Conservation (phyloP, 2,888 invertebrate species). For the Idaea dimidiata region DNA sequence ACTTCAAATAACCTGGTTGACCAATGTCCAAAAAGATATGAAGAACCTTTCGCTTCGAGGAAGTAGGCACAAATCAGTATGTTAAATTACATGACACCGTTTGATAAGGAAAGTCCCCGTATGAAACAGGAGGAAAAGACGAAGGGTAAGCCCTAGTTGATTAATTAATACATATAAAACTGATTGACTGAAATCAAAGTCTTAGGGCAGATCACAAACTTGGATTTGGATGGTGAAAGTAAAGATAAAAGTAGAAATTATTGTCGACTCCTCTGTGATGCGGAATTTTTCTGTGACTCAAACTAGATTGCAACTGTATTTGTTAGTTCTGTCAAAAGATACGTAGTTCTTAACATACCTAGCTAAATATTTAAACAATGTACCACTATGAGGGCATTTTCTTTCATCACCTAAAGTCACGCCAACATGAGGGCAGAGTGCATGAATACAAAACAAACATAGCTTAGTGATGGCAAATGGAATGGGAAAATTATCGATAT, state of each 20-base stretch:
- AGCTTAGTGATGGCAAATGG: neutral
- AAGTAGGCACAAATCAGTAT: no score
- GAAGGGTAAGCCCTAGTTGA: no score
- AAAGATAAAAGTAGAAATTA: neutral
- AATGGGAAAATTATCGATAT: neutral
- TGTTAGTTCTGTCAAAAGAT: neutral
- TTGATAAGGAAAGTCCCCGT: no score
- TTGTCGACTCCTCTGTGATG: neutral
- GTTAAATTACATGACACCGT: no score
- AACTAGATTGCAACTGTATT: neutral
- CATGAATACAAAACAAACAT: constrained; percentile 7
- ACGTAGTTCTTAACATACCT: constrained; percentile 2
- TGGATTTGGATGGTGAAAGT: no score
- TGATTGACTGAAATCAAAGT: no score
- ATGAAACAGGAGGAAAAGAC: no score
- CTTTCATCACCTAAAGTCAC: constrained; percentile 18
- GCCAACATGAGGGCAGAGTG: constrained; percentile 18
- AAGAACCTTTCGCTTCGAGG: no score
- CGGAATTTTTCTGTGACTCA: neutral
- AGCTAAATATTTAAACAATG: neutral
- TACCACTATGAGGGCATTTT: constrained; percentile 5
- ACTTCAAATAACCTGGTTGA: no score
- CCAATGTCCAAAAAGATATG: no score
- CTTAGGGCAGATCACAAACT: no score
- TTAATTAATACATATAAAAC: no score